phyloP scores from a whole-genome alignment of 2,113 vertebrate genomes.

The Pterocles gutturalis region DNA sequence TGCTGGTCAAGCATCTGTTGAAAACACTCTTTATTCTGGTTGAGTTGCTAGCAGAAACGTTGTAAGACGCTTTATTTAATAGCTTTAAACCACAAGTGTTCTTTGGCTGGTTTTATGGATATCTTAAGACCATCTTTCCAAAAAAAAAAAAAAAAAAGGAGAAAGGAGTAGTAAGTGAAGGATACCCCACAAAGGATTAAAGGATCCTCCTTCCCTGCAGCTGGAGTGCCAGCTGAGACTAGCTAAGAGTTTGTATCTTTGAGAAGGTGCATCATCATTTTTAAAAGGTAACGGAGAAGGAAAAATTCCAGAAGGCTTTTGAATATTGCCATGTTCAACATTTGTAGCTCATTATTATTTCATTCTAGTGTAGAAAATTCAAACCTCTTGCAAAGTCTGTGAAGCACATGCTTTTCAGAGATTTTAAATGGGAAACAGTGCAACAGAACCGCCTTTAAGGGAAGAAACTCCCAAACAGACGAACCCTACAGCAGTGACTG shows the following conservation, averaged over 20 bases:
- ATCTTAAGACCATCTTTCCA: background rate
- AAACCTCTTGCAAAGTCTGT: background rate
- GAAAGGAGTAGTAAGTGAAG: background rate
- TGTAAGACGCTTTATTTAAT: background rate
- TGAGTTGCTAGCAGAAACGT: background rate
- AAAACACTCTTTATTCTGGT: conserved; percentile 14
- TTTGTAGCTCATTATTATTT: background rate
- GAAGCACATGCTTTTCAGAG: background rate
- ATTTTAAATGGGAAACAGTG: background rate
- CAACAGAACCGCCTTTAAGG: background rate
- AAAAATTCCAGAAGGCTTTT: background rate
- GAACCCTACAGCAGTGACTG: background rate
- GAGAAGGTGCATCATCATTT: background rate
- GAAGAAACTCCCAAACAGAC: background rate
- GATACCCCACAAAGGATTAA: background rate
- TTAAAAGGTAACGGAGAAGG: background rate
- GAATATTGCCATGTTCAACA: background rate
- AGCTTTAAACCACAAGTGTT: background rate
- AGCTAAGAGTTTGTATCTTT: background rate
- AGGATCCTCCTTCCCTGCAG: background rate
- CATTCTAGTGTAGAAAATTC: background rate
- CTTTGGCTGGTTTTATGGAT: conserved; percentile 51
- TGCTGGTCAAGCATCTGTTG: conserved; percentile 10
- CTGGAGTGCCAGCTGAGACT: background rate
- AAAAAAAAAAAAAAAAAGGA: background rate